These are phyloP conservation scores for Capra hircus DNA, from an alignment of 2,113 vertebrate species.

Conservation along the genomic window DNA sequence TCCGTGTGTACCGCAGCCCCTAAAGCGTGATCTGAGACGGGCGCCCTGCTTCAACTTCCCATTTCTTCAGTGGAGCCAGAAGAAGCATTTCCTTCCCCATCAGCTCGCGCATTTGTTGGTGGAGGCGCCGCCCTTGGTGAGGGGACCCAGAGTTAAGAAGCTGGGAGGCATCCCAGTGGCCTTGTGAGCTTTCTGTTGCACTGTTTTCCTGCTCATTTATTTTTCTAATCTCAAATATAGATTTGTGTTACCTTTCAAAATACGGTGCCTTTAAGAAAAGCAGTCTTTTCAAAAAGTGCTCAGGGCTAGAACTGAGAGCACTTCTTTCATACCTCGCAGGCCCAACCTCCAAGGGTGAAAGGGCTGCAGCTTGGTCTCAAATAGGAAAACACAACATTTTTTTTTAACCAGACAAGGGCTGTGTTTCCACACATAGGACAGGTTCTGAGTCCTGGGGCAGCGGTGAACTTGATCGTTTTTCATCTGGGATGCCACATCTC, in stretches of 20 bases:
- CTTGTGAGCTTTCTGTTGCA: neutral
- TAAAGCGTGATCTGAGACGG: neutral
- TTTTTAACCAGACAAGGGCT: neutral
- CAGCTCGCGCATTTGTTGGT: neutral
- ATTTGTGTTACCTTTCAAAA: slow-evolving; percentile 6
- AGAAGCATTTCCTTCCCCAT: neutral
- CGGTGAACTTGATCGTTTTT: neutral
- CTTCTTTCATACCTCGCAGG: neutral
- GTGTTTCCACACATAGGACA: neutral
- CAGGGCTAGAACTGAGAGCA: neutral
- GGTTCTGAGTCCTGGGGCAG: neutral
- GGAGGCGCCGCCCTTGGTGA: neutral
- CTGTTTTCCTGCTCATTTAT: neutral
- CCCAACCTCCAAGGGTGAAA: neutral
- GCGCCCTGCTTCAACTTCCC: neutral
- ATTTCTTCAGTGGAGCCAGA: neutral
- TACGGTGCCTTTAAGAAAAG: neutral
- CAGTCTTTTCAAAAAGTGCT: neutral
- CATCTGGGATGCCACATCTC: neutral
- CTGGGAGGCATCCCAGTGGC: accelerated
- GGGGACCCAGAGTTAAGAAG: neutral
- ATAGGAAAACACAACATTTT: neutral
- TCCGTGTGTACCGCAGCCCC: neutral
- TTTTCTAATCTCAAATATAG: slow-evolving; percentile 16
- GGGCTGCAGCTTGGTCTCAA: neutral